phyloP scores from a whole-genome alignment of 2,113 vertebrate genomes.

The Triplophysa siluroides region DNA sequence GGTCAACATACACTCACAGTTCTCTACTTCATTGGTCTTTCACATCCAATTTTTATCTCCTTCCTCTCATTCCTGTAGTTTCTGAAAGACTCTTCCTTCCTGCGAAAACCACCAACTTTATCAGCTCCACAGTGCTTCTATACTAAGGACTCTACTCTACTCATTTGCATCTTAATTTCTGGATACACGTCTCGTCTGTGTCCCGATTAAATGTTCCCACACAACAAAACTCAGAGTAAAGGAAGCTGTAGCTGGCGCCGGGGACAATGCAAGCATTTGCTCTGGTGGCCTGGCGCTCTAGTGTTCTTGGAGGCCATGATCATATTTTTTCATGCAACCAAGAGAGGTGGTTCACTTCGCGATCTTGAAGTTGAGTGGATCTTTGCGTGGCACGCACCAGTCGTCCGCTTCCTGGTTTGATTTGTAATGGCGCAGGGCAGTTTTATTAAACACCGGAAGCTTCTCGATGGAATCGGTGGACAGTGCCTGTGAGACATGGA shows the following conservation, averaged over 20 bases:
- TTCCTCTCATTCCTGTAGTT: background rate
- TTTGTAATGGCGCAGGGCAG: constrained; percentile 86
- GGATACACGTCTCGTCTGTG: background rate
- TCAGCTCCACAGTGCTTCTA: constrained; percentile 1
- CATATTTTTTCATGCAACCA: background rate
- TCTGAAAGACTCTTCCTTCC: background rate
- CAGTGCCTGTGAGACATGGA: constrained; percentile 71
- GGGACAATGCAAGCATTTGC: constrained; percentile 10
- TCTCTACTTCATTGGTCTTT: background rate
- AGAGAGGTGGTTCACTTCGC: constrained; percentile 4
- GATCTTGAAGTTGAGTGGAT: constrained; percentile 79
- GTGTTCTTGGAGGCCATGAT: background rate
- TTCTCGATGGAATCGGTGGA: constrained; percentile 87
- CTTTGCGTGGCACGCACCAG: constrained; percentile 86
- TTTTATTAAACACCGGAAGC: constrained; percentile 87
- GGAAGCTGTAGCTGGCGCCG: background rate
- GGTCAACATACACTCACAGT: background rate
- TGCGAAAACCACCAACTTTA: background rate
- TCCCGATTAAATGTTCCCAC: background rate
- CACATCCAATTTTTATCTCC: background rate
- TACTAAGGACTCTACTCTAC: constrained; percentile 17
- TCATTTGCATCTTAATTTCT: background rate
- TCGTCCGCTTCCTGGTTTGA: constrained; percentile 83
- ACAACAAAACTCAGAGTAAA: background rate
- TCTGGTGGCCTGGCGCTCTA: background rate